Conservation (phyloP, 1,140 invertebrate genomes). For the Macrosteles quadrilineatus region DNA sequence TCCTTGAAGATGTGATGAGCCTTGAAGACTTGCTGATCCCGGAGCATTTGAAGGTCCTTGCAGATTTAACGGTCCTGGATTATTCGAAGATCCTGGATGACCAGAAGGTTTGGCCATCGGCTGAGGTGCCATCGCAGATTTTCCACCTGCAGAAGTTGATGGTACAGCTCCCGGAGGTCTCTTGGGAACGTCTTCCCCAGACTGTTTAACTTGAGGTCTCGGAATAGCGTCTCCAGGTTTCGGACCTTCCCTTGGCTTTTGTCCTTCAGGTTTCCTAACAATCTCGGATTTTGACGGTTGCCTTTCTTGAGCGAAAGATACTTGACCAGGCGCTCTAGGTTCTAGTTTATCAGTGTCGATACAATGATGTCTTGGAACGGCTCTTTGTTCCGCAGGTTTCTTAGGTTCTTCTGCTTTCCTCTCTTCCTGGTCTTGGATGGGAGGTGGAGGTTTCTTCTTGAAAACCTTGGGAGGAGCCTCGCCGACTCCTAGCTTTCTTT, state of each 20-base stretch:
- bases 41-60: no score
- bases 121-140: no score
- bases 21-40: no score
- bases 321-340: slow-evolving; percentile 35
- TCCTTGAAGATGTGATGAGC: no score
- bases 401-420: background rate
- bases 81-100: no score
- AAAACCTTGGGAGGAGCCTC: slow-evolving; percentile 52
- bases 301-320: background rate
- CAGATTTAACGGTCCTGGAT: no score
- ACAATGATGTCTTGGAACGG: background rate
- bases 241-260: background rate
- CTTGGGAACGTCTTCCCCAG: slow-evolving; percentile 3
- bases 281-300: slow-evolving; percentile 4
- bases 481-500: slow-evolving; percentile 19
- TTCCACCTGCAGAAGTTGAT: no score
- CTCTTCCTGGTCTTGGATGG: slow-evolving; percentile 22
- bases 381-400: slow-evolving; percentile 1
- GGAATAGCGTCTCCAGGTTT: slow-evolving; percentile 1
- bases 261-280: background rate
- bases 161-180: background rate
- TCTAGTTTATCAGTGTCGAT: slow-evolving; percentile 6
- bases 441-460: slow-evolving; percentile 51
- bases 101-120: no score
- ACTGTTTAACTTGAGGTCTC: background rate